phyloP scores from a whole-genome alignment of 2,113 vertebrate genomes.

The Dolichotis patagonum region DNA sequence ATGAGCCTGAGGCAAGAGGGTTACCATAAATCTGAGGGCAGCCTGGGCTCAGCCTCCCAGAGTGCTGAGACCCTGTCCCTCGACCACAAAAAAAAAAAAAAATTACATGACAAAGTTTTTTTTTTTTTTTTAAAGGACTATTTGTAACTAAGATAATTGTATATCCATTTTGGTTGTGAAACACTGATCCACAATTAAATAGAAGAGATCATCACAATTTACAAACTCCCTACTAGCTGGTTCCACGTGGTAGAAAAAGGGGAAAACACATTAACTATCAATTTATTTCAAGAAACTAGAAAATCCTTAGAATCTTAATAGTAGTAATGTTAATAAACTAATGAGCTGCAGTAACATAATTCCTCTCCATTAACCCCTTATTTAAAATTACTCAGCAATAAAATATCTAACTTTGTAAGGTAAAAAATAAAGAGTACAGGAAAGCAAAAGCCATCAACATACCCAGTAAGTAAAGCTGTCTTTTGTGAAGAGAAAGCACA shows the following conservation, averaged over 20 bases:
- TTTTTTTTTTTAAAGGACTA: not conserved
- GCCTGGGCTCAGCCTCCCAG: no score
- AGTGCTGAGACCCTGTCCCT: not conserved
- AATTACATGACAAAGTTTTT: not conserved
- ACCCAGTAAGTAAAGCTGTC: not conserved
- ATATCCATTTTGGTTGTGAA: conserved; percentile 19
- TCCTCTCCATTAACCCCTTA: not conserved
- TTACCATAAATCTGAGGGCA: not conserved
- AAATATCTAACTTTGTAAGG: not conserved
- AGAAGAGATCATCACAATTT: not conserved
- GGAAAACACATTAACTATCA: not conserved
- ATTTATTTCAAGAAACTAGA: conserved; percentile 30
- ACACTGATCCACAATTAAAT: conserved; percentile 38
- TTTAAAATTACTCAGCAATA: not conserved
- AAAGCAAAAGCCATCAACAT: not conserved
- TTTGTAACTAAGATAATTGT: not conserved
- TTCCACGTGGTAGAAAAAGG: not conserved
- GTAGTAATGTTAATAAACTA: conserved; percentile 25
- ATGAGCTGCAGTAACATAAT: not conserved
- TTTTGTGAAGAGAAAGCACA: not conserved
- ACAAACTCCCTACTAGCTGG: not conserved
- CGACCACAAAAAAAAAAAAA: no score
- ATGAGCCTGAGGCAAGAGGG: not conserved
- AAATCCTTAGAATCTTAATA: conserved; percentile 1
- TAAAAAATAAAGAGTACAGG: not conserved